These are phyloP conservation scores for Caiman crocodilus DNA, from an alignment of 2,797 vertebrate species.

Conservation along the genomic window DNA sequence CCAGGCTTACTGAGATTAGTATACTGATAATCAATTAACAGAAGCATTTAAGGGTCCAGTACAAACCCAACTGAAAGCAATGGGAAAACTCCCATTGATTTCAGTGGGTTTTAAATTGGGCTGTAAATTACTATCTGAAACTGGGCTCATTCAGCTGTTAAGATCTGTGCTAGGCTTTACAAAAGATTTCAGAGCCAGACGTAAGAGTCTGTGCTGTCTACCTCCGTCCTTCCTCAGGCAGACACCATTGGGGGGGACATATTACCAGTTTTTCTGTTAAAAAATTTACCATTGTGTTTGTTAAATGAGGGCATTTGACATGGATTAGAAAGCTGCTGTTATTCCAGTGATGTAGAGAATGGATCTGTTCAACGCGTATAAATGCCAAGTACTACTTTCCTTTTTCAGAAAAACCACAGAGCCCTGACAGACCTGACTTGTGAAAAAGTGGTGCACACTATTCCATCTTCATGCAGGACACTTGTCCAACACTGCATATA, in stretches of 20 bases:
- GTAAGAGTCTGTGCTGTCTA: neutral
- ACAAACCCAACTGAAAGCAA: neutral
- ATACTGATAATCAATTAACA: slow-evolving; percentile 8
- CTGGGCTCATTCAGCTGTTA: neutral
- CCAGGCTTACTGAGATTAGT: neutral
- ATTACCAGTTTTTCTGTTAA: neutral
- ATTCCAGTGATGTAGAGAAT: too few species aligned
- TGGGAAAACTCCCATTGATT: neutral
- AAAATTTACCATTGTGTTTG: neutral
- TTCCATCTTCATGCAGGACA: neutral
- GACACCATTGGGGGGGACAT: neutral
- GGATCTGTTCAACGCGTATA: neutral
- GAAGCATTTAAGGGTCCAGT: neutral
- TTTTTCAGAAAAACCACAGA: neutral
- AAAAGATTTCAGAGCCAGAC: neutral
- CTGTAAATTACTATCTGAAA: neutral
- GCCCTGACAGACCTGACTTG: neutral
- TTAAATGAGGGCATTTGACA: neutral
- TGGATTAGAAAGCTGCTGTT: neutral
- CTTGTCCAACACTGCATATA: neutral
- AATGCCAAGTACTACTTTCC: neutral
- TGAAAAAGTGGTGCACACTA: neutral
- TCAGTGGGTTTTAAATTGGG: neutral
- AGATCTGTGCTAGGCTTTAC: neutral
- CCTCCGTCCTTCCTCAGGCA: neutral